A percentile compares a stretch with the other conserved stretches of the same genome.
Conservation (phyloP, 2,888 invertebrate species). For the Galeopsomyia nigrocyanea region DNA sequence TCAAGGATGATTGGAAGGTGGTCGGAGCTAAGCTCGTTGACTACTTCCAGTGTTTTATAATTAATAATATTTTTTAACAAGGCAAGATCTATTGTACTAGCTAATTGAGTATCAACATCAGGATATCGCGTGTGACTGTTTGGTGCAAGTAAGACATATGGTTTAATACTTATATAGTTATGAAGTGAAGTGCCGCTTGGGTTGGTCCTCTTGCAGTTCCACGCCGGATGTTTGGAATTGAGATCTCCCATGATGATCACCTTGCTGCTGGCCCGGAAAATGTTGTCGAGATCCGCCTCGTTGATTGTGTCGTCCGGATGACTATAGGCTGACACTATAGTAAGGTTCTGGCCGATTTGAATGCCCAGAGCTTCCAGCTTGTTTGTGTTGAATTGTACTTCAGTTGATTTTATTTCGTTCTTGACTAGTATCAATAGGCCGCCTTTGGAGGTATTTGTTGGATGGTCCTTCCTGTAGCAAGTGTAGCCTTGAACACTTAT, state of each 20-base stretch:
- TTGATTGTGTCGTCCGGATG: slow-evolving; percentile 23
- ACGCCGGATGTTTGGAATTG: slow-evolving; percentile 46
- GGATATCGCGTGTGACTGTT: slow-evolving; percentile 38
- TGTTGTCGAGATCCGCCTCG: slow-evolving; percentile 33
- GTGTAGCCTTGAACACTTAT: slow-evolving; percentile 31
- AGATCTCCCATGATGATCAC: slow-evolving; percentile 46
- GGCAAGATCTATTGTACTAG: slow-evolving; percentile 41
- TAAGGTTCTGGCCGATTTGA: slow-evolving; percentile 6
- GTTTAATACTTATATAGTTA: slow-evolving; percentile 29
- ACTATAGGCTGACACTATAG: slow-evolving; percentile 21
- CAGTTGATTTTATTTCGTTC: not conserved
- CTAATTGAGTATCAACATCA: not conserved
- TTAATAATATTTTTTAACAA: slow-evolving; percentile 43
- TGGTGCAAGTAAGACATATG: slow-evolving; percentile 28
- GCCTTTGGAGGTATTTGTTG: not conserved
- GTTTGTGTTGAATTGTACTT: not conserved
- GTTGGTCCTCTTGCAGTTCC: slow-evolving; percentile 42
- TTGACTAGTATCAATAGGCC: slow-evolving; percentile 16
- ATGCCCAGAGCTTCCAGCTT: slow-evolving; percentile 20
- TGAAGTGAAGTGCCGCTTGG: slow-evolving; percentile 35
- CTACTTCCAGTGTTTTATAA: slow-evolving; percentile 13
- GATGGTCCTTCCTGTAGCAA: slow-evolving; percentile 40
- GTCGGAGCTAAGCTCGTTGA: slow-evolving; percentile 48
- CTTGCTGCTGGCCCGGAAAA: slow-evolving; percentile 34
- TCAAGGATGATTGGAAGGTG: slow-evolving; percentile 46